Evolutionary conservation across 2,888 invertebrate species (phyloP).

Genomic region (Hybos culiciformis): DNA sequence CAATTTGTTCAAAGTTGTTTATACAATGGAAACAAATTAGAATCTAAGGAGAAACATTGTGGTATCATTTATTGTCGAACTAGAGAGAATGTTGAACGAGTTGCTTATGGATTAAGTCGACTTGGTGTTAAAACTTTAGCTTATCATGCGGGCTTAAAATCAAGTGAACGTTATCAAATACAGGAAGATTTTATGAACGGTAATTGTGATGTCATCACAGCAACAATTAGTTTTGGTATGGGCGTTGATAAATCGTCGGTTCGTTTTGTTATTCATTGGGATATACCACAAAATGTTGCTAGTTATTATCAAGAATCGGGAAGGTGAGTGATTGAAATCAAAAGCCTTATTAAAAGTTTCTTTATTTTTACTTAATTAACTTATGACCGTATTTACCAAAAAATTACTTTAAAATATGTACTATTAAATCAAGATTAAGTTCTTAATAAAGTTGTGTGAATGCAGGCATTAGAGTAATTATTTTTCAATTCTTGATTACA

Average conservation of each 20-base stretch:
- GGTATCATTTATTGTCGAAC: constrained; percentile 94
- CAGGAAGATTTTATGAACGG: constrained; percentile 92
- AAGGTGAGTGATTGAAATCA: too few species aligned
- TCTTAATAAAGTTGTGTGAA: too few species aligned
- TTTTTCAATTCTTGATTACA: too few species aligned
- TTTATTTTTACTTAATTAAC: too few species aligned
- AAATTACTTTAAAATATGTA: too few species aligned
- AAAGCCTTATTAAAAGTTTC: too few species aligned
- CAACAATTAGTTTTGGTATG: constrained; percentile 99
- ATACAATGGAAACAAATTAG: constrained; percentile 36
- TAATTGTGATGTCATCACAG: constrained; percentile 77
- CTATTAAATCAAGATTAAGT: too few species aligned
- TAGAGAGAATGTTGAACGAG: constrained; percentile 73
- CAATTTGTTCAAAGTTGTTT: constrained; percentile 57
- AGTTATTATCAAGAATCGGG: constrained; percentile 68
- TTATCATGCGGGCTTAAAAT: constrained; percentile 81
- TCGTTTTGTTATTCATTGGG: constrained; percentile 95
- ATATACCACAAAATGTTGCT: constrained; percentile 85
- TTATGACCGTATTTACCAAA: too few species aligned
- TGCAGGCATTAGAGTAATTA: too few species aligned
- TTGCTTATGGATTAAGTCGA: constrained; percentile 61
- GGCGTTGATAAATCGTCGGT: constrained; percentile 95
- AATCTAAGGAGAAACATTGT: constrained; percentile 40
- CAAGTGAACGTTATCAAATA: constrained; percentile 55
- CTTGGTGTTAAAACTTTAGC: constrained; percentile 64